Evolutionary conservation across 1,140 invertebrate genomes (phyloP).

Genomic region (silkworm (Bombyx mori)): DNA sequence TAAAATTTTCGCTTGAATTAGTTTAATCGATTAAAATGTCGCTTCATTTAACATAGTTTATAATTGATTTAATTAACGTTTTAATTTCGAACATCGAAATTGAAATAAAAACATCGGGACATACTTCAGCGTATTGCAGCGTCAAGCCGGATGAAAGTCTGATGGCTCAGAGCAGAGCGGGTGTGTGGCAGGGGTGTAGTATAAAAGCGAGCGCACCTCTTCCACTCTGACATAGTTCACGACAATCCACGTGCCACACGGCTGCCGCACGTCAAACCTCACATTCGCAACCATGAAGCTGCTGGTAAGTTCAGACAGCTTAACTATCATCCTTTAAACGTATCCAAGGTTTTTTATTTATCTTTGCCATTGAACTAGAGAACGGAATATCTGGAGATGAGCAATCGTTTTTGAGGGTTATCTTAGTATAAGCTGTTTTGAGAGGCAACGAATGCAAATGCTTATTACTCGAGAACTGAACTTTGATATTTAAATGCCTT

Average conservation of each 20-base stretch:
- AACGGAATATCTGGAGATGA: too few relatives aligned
- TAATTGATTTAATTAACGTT: slow-evolving; percentile 18
- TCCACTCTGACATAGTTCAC: slow-evolving; percentile 66
- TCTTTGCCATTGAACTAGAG: too few relatives aligned
- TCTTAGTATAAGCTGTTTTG: slow-evolving; percentile 38
- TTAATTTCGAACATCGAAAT: slow-evolving; percentile 34
- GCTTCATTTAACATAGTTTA: neutral
- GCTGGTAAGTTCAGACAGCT: slow-evolving; percentile 48
- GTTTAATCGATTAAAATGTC: too few relatives aligned
- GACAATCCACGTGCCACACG: slow-evolving; percentile 43
- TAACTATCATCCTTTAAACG: neutral
- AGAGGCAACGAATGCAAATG: slow-evolving; percentile 44
- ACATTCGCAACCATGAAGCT: slow-evolving; percentile 57
- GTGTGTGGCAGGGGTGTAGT: slow-evolving; percentile 65
- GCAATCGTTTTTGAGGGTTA: slow-evolving; percentile 15
- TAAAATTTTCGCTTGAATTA: too few relatives aligned
- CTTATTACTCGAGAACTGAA: slow-evolving; percentile 34
- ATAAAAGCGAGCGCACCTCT: slow-evolving; percentile 60
- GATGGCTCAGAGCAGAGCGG: slow-evolving; percentile 49
- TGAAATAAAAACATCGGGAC: slow-evolving; percentile 28
- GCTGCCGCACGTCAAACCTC: slow-evolving; percentile 41
- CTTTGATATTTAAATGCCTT: slow-evolving; percentile 49
- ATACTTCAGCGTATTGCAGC: slow-evolving; percentile 39
- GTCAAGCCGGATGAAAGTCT: slow-evolving; percentile 61
- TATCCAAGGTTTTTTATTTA: neutral